These are phyloP conservation scores for Gyps fulvus DNA, from an alignment of 2,113 vertebrate genomes.

Conservation along the genomic window DNA sequence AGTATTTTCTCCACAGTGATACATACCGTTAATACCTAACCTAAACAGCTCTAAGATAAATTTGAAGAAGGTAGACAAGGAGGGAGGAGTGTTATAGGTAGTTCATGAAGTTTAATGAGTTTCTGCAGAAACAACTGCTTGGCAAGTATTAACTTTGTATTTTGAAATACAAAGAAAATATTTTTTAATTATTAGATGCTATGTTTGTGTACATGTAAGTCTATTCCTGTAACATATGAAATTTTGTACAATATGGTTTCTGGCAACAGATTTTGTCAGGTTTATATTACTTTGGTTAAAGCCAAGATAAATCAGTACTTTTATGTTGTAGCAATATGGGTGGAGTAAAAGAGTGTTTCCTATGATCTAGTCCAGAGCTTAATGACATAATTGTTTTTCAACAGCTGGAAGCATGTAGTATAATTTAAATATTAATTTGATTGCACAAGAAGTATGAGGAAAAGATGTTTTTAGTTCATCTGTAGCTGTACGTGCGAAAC, in stretches of 20 bases:
- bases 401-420: slow-evolving; percentile 41
- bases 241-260: neutral
- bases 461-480: neutral
- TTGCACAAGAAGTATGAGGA: neutral
- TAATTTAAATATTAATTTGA: slow-evolving; percentile 21
- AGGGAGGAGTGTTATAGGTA: neutral
- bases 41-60: neutral
- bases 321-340: slow-evolving; percentile 38
- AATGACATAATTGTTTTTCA: slow-evolving; percentile 69
- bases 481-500: neutral
- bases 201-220: neutral
- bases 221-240: neutral
- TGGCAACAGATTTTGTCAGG: neutral
- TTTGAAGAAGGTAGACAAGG: neutral
- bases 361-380: slow-evolving; percentile 39
- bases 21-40: neutral
- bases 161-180: neutral
- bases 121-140: neutral
- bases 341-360: slow-evolving; percentile 66
- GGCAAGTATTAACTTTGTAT: neutral
- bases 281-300: neutral
- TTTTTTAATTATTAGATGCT: neutral
- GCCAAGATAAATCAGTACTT: slow-evolving; percentile 42
- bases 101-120: neutral
- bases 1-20: neutral